Conservation (phyloP, 2,113 vertebrate species). For the Myrmecophaga tridactyla region DNA sequence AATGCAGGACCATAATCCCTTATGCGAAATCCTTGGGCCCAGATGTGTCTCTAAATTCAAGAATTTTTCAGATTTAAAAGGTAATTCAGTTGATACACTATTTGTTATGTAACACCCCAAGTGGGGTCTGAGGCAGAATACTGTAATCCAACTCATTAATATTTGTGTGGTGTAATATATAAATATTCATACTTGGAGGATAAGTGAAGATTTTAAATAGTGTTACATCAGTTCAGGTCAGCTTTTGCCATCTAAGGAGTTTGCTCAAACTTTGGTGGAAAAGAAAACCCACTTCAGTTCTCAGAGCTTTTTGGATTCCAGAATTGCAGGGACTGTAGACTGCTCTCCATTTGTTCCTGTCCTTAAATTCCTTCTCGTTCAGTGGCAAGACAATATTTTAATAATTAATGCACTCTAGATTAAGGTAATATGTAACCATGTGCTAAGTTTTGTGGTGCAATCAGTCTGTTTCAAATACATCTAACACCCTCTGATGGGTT, state of each 20-base stretch:
- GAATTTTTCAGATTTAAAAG: neutral
- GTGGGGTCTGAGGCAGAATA: neutral
- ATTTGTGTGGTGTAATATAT: slow-evolving; percentile 4
- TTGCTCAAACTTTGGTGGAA: slow-evolving; percentile 12
- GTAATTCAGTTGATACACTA: neutral
- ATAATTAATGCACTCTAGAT: neutral
- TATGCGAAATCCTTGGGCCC: neutral
- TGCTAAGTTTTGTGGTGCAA: neutral
- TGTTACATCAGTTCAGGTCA: slow-evolving; percentile 28
- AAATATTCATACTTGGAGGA: slow-evolving; percentile 23
- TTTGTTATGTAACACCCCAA: neutral
- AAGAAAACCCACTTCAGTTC: neutral
- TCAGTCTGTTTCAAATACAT: neutral
- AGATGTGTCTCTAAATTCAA: neutral
- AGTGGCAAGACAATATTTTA: neutral
- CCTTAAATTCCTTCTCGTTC: neutral
- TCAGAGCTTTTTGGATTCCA: neutral
- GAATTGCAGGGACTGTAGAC: neutral
- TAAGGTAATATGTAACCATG: neutral
- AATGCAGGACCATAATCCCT: neutral
- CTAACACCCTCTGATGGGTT: neutral
- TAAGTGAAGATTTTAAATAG: slow-evolving; percentile 33
- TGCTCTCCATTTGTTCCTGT: neutral
- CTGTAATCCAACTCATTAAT: neutral
- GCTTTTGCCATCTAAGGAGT: neutral